Conservation (phyloP, 35 echinoderm and acorn worm species). For the Strongylocentrotus purpuratus region DNA sequence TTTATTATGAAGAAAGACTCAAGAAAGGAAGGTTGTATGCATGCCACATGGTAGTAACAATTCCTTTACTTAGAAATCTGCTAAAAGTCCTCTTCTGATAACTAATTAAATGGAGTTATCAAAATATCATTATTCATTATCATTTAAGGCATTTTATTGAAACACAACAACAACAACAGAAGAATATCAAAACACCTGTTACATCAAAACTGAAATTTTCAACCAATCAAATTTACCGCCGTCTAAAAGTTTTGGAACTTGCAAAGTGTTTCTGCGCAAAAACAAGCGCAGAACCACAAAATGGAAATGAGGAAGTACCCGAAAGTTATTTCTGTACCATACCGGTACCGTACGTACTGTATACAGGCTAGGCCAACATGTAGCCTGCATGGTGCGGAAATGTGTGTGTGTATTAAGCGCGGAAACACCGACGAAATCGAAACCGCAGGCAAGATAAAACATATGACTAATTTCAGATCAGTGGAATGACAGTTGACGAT, state of each 20-base stretch:
- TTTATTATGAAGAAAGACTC: too few relatives aligned
- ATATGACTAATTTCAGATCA: background rate
- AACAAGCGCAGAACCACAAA: background rate
- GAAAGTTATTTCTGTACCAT: background rate
- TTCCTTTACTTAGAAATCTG: too few relatives aligned
- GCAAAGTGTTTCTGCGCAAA: slow-evolving; percentile 1
- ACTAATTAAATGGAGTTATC: too few relatives aligned
- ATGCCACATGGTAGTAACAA: too few relatives aligned
- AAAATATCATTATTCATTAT: too few relatives aligned
- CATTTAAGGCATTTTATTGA: too few relatives aligned
- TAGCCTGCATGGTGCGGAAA: background rate
- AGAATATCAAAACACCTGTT: background rate
- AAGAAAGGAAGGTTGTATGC: too few relatives aligned
- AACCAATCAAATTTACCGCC: slow-evolving; percentile 3
- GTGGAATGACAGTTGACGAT: background rate
- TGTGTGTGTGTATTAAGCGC: background rate
- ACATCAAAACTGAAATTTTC: background rate
- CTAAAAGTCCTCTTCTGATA: too few relatives aligned
- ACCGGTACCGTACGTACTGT: background rate
- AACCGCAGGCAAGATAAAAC: background rate
- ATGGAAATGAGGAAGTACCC: slow-evolving; percentile 9
- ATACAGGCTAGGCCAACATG: background rate
- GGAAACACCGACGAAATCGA: background rate
- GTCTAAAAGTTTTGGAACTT: background rate
- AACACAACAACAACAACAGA: too few relatives aligned